Conservation (phyloP, 2,888 invertebrate species). For the Cataglyphis altisquamis region DNA sequence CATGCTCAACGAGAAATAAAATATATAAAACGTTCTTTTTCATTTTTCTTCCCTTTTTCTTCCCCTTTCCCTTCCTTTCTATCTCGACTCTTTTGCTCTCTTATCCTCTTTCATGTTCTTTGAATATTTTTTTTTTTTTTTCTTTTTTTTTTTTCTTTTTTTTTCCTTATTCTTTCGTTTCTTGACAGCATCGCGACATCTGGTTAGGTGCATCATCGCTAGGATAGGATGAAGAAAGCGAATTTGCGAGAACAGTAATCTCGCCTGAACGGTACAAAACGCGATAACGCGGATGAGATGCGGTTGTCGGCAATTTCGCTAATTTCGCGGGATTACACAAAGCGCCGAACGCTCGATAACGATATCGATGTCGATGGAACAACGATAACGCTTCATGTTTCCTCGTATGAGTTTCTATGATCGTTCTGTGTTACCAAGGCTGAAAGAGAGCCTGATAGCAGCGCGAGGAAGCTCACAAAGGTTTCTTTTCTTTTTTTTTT, state of each 20-base stretch:
- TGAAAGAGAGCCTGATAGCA: not conserved
- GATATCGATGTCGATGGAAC: constrained; percentile 54
- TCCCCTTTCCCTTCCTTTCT: not conserved
- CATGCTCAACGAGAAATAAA: constrained; percentile 22
- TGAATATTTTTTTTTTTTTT: not conserved
- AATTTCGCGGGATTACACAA: constrained; percentile 68
- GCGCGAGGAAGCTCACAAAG: constrained; percentile 16
- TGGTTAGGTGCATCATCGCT: not conserved
- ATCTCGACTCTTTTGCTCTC: too few species aligned
- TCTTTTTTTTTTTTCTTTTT: not conserved
- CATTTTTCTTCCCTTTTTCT: not conserved
- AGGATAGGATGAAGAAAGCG: not conserved
- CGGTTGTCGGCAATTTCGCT: constrained; percentile 59
- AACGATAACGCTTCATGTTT: constrained; percentile 6
- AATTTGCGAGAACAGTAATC: not conserved
- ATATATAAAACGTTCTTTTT: constrained; percentile 19
- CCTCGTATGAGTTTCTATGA: not conserved
- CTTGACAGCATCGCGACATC: not conserved
- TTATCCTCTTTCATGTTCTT: not conserved
- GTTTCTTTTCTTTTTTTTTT: constrained; percentile 14
- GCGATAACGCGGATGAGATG: not conserved
- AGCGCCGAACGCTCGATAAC: constrained; percentile 54
- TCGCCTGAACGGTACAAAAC: constrained; percentile 3
- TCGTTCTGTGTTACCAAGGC: not conserved
- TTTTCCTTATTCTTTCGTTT: not conserved